Percentiles rank a stretch among this genome's conserved stretches.
Conservation (phyloP, 1,140 invertebrate species). For the Tetragnatha versicolor region DNA sequence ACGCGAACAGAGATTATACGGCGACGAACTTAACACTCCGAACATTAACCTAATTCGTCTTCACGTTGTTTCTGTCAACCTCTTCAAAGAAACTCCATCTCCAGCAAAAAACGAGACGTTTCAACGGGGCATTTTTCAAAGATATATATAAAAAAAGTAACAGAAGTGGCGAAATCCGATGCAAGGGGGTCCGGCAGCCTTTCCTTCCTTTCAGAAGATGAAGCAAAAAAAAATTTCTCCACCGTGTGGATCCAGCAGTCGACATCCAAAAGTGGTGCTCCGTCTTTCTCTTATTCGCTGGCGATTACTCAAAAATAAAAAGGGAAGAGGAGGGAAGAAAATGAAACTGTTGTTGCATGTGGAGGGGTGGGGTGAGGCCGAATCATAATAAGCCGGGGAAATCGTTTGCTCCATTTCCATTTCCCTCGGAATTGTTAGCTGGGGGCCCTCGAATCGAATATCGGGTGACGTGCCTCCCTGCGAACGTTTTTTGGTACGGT, state of each 20-base stretch:
- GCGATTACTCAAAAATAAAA: slow-evolving; percentile 35
- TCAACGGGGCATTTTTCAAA: slow-evolving; percentile 30
- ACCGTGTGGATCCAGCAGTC: slow-evolving; percentile 4
- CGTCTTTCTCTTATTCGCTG: slow-evolving; percentile 44
- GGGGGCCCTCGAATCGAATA: too few species aligned
- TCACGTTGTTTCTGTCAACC: slow-evolving; percentile 30
- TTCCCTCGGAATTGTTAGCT: neutral
- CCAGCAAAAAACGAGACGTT: slow-evolving; percentile 6
- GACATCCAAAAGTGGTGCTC: slow-evolving; percentile 44
- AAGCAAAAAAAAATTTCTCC: neutral
- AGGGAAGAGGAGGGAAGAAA: neutral
- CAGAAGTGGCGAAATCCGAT: slow-evolving; percentile 32
- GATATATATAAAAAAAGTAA: neutral
- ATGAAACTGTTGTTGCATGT: neutral
- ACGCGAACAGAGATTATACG: slow-evolving; percentile 8
- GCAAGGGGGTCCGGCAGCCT: neutral
- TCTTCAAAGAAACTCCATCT: slow-evolving; percentile 42
- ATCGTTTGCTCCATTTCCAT: slow-evolving; percentile 3
- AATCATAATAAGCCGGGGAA: slow-evolving; percentile 9
- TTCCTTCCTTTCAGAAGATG: neutral
- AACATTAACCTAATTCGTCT: slow-evolving; percentile 46
- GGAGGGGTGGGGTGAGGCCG: too few species aligned
- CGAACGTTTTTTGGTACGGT: too few species aligned
- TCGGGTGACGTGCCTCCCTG: too few species aligned
- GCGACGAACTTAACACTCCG: slow-evolving; percentile 29